A percentile compares a stretch with the other conserved stretches of the same genome.
These are phyloP conservation scores for Malurus alboscapulatus DNA, from an alignment of 2,113 vertebrate species.

Conservation along the genomic window DNA sequence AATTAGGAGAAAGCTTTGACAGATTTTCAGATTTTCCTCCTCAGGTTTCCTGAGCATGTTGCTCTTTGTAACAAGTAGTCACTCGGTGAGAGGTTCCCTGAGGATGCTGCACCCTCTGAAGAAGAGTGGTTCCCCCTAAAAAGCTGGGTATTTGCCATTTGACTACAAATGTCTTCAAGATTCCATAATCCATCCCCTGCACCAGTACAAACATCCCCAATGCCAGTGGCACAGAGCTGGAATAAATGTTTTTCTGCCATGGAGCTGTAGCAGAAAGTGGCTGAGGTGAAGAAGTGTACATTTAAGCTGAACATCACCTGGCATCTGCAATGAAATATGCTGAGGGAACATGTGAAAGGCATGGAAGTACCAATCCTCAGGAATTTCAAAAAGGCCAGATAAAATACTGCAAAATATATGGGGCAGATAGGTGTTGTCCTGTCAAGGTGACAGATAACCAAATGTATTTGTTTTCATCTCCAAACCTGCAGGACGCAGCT, in stretches of 20 bases:
- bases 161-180: neutral
- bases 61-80: neutral
- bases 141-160: neutral
- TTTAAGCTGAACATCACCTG: neutral
- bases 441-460: neutral
- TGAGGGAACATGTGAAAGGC: neutral
- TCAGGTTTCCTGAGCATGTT: neutral
- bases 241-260: neutral
- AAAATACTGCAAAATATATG: neutral
- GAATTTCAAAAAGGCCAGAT: neutral
- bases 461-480: neutral
- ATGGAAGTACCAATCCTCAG: neutral
- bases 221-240: neutral
- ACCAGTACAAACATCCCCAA: accelerated
- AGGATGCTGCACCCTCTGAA: neutral
- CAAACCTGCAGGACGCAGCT: neutral
- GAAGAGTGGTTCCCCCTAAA: neutral
- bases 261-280: neutral
- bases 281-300: neutral
- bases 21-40: neutral
- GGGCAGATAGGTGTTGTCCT: neutral
- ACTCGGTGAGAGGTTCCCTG: neutral
- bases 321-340: neutral
- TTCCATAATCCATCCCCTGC: neutral
- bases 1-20: neutral